Evolutionary conservation across 2,888 invertebrate species (phyloP).

Genomic region (Athetis lepigone): DNA sequence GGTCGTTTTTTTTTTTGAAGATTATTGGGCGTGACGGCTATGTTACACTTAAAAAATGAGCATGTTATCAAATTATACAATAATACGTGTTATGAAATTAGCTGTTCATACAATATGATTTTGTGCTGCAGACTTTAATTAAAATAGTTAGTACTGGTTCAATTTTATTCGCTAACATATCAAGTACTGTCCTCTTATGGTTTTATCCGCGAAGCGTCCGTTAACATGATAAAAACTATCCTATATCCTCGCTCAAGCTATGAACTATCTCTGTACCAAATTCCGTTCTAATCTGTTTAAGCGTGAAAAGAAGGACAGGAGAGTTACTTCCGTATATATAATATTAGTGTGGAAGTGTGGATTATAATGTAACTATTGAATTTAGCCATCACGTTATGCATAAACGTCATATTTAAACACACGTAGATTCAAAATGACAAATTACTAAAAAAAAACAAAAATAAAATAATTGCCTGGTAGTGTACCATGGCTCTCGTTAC

Average conservation of each 20-base stretch:
- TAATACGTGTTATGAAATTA: constrained; percentile 23
- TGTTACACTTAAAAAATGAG: constrained; percentile 42
- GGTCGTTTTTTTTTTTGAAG: constrained; percentile 33
- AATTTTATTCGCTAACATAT: background rate
- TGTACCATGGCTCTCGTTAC: constrained; percentile 68
- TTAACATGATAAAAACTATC: too few species aligned
- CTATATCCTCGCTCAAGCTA: too few species aligned
- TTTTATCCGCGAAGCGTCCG: too few species aligned
- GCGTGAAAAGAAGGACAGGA: too few species aligned
- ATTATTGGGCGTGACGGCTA: constrained; percentile 48
- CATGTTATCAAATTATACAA: constrained; percentile 29
- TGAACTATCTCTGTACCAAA: too few species aligned
- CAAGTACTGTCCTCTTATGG: too few species aligned
- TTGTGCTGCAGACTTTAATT: background rate
- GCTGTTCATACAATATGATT: background rate
- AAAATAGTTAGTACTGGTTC: background rate
- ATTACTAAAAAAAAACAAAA: constrained; percentile 72
- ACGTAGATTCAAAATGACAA: constrained; percentile 45
- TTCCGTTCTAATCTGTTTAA: too few species aligned
- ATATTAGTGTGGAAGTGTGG: too few species aligned
- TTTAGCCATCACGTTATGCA: too few species aligned
- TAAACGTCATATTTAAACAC: background rate
- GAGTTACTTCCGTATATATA: too few species aligned
- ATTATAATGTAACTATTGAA: too few species aligned
- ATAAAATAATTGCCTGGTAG: constrained; percentile 77